These are phyloP conservation scores for Encarsia formosa DNA, from an alignment of 2,888 invertebrate genomes.

Conservation along the genomic window DNA sequence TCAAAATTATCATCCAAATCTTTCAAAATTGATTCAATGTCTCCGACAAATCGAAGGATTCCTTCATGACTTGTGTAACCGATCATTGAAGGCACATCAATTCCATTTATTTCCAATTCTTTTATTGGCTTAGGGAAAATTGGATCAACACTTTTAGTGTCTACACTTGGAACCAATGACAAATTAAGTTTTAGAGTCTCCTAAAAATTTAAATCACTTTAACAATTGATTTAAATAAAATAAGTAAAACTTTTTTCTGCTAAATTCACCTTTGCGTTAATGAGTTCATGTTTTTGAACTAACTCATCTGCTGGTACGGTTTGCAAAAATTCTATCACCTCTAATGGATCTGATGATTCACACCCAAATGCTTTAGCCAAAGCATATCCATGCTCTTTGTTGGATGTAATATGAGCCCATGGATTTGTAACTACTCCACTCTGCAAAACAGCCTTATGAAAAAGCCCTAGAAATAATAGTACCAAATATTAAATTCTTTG, in stretches of 20 bases:
- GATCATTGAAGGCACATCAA: constrained; percentile 55
- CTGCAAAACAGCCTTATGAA: constrained; percentile 41
- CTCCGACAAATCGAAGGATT: constrained; percentile 35
- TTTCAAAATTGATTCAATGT: constrained; percentile 5
- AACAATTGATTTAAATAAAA: neutral
- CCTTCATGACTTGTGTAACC: constrained; percentile 56
- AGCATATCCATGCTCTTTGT: constrained; percentile 25
- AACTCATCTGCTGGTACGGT: constrained; percentile 38
- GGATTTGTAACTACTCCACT: constrained; percentile 32
- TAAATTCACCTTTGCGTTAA: constrained; percentile 29
- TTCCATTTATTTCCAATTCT: constrained; percentile 37
- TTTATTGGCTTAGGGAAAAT: constrained; percentile 40
- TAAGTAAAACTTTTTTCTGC: neutral
- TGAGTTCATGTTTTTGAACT: constrained; percentile 34
- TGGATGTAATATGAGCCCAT: constrained; percentile 25
- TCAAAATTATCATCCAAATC: constrained; percentile 42
- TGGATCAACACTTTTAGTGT: constrained; percentile 25
- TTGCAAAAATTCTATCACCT: constrained; percentile 33
- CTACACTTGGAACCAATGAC: constrained; percentile 27
- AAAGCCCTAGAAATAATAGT: constrained; percentile 32
- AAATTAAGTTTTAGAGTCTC: constrained; percentile 1
- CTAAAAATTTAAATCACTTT: constrained; percentile 17
- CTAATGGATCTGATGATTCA: constrained; percentile 30
- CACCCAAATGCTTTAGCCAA: constrained; percentile 32
- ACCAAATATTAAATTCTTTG: neutral